Evolutionary conservation across 2,113 vertebrate genomes (phyloP).

Genomic region (Scortum barcoo): DNA sequence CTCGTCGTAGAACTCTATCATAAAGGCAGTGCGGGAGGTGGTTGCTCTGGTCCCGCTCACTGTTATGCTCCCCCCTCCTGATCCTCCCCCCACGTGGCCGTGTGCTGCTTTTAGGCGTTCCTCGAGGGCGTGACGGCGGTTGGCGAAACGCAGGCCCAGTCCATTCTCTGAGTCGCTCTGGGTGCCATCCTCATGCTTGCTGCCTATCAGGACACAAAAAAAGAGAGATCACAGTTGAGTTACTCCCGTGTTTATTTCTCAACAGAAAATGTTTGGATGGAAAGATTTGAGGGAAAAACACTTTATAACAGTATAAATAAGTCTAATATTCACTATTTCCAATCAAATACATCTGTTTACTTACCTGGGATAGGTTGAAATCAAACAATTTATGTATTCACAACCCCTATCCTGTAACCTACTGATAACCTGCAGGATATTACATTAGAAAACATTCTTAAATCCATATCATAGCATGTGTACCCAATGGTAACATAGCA

Average conservation of each 20-base stretch:
- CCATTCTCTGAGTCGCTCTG: constrained; percentile 98
- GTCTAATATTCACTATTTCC: background rate
- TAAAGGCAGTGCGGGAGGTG: constrained; percentile 90
- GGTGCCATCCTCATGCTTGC: constrained; percentile 98
- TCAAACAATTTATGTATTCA: background rate
- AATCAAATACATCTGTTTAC: background rate
- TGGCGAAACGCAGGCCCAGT: constrained; percentile 89
- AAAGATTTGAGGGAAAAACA: too few relatives aligned
- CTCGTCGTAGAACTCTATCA: constrained; percentile 96
- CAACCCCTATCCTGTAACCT: background rate
- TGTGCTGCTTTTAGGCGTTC: constrained; percentile 90
- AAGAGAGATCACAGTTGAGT: background rate
- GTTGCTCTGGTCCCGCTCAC: constrained; percentile 67
- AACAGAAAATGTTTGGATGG: constrained; percentile 5
- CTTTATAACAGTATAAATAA: too few relatives aligned
- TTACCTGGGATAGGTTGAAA: background rate
- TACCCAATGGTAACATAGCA: constrained; percentile 17
- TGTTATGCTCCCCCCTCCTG: constrained; percentile 37
- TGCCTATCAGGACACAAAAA: constrained; percentile 83
- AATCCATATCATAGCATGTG: background rate
- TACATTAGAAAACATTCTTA: background rate
- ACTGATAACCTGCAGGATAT: background rate
- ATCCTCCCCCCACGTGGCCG: constrained; percentile 74
- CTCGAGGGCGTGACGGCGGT: constrained; percentile 89
- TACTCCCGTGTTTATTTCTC: background rate